Evolutionary conservation across 2,888 invertebrate species (phyloP), one percentile per base, ranked within the genome.

Genomic region (Netelia inedita): DNA sequence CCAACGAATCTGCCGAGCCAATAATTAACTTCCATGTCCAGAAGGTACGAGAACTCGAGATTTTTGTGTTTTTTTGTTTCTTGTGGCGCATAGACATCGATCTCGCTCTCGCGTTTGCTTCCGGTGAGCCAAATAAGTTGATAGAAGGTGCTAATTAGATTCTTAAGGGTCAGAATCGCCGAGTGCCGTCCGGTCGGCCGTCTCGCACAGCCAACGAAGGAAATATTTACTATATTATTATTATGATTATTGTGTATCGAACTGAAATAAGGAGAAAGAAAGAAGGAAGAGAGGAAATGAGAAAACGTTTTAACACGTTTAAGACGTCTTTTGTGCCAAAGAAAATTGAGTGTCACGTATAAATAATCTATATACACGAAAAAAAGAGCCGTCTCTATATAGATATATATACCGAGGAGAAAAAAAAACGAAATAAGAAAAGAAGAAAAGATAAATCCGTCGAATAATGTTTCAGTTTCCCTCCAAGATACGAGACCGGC

Each of bases 61-160:
- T 41, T n/a, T 14, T 63, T 50, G 6, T 28, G 1, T 43, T 23
- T n/a, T 43, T n/a, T 21, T 21, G 57, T 57, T 28, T 72, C 41
- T 5, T 28, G 3, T 5, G 5, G 3, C 28, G 28, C 28, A 28
- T 28, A 28, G 28, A 28, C 28, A 28, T 46, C 46, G 46, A 46
- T 46, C 46, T 46, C 14, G 57, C 2, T 11, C 55, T 73, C 76
- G 83, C 61, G 80, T 59, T 81, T 46, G 63, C 16, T 79, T 50
- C 84, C 87, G 87, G 80, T 83, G 89, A 87, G 87, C 87, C 87
- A 86, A 90, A 85, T 71, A 85, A 90, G 89, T 90, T 90, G 91
- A 92, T 90, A 91, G 88, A 92, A 91, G 92, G 92, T 92, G 92
- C 92, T 92, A 92, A 88, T 85, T 89, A 91, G 88, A 82, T 85